phyloP scores from a whole-genome alignment of 2,113 vertebrate species.

The Alethe diademata region DNA sequence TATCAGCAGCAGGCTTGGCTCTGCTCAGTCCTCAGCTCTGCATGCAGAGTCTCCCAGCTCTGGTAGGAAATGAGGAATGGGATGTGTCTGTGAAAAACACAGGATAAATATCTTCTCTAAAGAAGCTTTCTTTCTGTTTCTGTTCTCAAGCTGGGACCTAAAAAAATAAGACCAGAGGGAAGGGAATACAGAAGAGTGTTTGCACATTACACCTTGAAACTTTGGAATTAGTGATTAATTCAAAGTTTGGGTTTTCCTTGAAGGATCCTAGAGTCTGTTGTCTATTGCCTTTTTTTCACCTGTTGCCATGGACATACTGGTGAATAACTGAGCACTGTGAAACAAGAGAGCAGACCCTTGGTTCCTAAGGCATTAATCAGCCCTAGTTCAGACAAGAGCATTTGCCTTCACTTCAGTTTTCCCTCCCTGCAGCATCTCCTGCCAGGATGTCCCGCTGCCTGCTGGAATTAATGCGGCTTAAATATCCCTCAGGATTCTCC shows the following conservation, averaged over 20 bases:
- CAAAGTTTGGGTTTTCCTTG: neutral
- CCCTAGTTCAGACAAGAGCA: constrained; percentile 2
- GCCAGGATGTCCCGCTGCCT: constrained; percentile 49
- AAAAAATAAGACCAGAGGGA: neutral
- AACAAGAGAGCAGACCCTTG: neutral
- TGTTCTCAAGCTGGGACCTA: neutral
- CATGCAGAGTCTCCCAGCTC: neutral
- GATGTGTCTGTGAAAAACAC: neutral
- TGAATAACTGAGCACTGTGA: neutral
- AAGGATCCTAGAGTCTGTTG: neutral
- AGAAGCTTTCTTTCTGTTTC: neutral
- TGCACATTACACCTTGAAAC: neutral
- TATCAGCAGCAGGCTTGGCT: neutral
- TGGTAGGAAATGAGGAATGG: neutral
- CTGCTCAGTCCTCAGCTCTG: neutral
- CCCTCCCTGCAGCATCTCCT: neutral
- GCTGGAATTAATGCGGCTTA: constrained; percentile 42
- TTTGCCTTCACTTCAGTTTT: constrained; percentile 27
- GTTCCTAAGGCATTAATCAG: constrained; percentile 36
- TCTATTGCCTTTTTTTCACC: constrained; percentile 15
- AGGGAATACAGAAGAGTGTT: neutral
- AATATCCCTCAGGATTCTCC: constrained; percentile 50
- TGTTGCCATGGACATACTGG: constrained; percentile 2
- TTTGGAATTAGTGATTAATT: neutral
- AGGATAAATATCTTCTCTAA: neutral